A percentile compares a stretch with the other conserved stretches of the same genome.
Conservation (phyloP, 1,140 invertebrate genomes). For the Drosophila leontia region DNA sequence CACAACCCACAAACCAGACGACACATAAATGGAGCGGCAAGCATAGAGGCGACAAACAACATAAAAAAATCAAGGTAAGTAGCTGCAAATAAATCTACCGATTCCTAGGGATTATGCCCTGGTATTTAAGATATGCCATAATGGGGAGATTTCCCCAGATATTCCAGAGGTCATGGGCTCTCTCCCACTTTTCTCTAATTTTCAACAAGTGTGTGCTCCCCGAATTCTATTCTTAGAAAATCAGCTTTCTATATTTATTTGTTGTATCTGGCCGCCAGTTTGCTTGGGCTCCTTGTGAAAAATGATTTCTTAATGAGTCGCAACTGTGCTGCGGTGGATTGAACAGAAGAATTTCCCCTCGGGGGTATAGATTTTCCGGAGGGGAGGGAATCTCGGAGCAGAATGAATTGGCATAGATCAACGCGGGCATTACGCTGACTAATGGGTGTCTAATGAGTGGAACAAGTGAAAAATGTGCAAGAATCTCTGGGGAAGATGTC, state of each 20-base stretch:
- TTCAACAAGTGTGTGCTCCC: conserved; percentile 35
- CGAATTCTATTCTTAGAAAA: conserved; percentile 29
- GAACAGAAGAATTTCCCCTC: conserved; percentile 7
- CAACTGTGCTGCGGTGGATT: conserved; percentile 34
- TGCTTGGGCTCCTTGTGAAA: conserved; percentile 47
- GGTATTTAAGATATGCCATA: conserved; percentile 22
- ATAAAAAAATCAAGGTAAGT: conserved; percentile 24
- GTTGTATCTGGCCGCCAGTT: conserved; percentile 26
- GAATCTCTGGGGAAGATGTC: not conserved
- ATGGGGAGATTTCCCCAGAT: conserved; percentile 5
- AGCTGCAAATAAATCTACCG: not conserved
- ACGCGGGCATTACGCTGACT: conserved; percentile 33
- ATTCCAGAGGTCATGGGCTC: conserved; percentile 26
- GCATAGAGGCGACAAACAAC: conserved; percentile 10
- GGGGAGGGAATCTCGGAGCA: not conserved
- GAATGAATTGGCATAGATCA: conserved; percentile 44
- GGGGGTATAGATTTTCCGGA: not conserved
- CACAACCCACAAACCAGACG: not conserved
- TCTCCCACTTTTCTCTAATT: not conserved
- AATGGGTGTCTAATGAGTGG: conserved; percentile 41
- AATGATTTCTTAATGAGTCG: conserved; percentile 65
- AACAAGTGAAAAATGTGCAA: conserved; percentile 25
- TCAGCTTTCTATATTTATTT: conserved; percentile 33
- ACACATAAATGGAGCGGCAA: conserved; percentile 32
- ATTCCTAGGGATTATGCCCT: conserved; percentile 4